Percentiles rank a stretch among this genome's conserved stretches.
Conservation (phyloP, 2,113 vertebrate species). For the Holacanthus passer region DNA sequence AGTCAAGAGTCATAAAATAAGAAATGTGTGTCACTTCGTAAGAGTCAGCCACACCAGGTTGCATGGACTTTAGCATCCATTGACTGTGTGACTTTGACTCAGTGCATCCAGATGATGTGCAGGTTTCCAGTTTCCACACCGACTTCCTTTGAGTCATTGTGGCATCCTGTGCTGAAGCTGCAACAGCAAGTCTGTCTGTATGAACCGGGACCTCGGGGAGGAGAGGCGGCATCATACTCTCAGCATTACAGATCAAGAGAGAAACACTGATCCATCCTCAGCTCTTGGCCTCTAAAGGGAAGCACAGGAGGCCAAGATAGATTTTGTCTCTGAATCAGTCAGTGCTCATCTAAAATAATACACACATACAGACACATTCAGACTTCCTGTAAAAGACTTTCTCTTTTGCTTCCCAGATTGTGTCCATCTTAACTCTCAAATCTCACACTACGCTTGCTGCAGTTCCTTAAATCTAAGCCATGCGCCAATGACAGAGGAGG, state of each 20-base stretch:
- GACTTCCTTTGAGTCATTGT: background rate
- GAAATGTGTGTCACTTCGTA: background rate
- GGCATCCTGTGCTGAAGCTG: background rate
- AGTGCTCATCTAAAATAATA: background rate
- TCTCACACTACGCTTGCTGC: background rate
- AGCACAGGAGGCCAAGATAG: background rate
- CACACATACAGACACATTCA: background rate
- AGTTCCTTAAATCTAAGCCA: background rate
- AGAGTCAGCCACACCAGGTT: background rate
- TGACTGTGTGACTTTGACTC: background rate
- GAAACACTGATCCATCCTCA: background rate
- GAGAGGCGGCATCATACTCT: background rate
- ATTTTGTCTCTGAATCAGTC: background rate
- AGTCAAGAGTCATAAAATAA: background rate
- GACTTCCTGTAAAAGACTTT: background rate
- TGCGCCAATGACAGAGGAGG: constrained; percentile 11
- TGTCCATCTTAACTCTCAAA: background rate
- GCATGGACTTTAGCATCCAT: background rate
- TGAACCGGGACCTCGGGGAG: background rate
- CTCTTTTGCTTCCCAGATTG: background rate
- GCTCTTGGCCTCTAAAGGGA: background rate
- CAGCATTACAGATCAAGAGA: background rate
- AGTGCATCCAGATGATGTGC: background rate
- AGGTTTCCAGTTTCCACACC: background rate
- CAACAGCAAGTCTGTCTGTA: too few species aligned